Base-by-base conservation (phyloP, 2,113 vertebrate genomes). In the Romanogobio albipinnatus region DNA sequence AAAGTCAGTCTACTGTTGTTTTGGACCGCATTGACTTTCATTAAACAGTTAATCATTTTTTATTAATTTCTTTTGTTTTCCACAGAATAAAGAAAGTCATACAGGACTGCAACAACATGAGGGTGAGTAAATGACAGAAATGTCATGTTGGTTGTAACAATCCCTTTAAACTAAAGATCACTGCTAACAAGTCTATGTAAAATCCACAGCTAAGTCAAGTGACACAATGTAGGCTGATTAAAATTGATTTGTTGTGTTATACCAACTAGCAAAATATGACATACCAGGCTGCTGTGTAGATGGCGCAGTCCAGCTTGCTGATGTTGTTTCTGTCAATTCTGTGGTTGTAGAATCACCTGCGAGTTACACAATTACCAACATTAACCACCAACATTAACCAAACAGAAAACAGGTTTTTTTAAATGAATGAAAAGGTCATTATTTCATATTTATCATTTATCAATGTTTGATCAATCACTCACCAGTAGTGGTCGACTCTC, bases 401-500 rank as follows among this genome's bases (percentile, higher is more conserved):
- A 53, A 53, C 17, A n/a, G 19, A 70, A 66, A 33, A 9, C 17
- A 8, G 36, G 9, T n/a, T 43, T 39, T 4, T 22, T 9, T 39
- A 70, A 22, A 8, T 9, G 10, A 70, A 19, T 39, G 64, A 68
- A 36, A 68, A 39, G 10, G 36, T 5, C 33, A 43, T 22, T 11
- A 39, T 70, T 70, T 70, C 17, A 43, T 4, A 10, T 43, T 43
- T 22, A 43, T 70, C 33, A 70, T 33, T 29, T 29, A 29, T 29
- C 29, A 29, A 29, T 29, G 13, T 79, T 62, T 17, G 11, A 62
- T 29, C 17, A 64, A 24, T 33, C 1, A 77, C 76, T 84, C 24
- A 82, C 77, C 68, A 11, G 3, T 51, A 84, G 86, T 86, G 62
- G 66, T 87, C 4, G 29, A 74, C 43, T 26, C 3, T 17, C 87